Percentiles rank a stretch among this genome's conserved stretches.
phyloP scores from a whole-genome alignment of 1,140 invertebrate species.

The Drosophila subobscura region DNA sequence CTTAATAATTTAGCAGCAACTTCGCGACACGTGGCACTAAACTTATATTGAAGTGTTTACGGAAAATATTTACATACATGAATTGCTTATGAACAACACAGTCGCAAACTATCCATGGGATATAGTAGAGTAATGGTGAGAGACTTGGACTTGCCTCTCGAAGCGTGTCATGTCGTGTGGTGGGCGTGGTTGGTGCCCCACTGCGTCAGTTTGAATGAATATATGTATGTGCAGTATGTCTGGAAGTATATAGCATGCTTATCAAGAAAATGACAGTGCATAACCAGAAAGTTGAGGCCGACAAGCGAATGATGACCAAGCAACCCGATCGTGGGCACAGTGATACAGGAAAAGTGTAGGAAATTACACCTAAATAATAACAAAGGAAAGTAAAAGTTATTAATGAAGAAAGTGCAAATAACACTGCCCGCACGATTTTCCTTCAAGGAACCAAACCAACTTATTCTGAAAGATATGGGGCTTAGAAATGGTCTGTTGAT shows the following conservation, averaged over 20 bases:
- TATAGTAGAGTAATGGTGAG: neutral
- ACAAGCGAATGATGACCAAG: conserved; percentile 75
- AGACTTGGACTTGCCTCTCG: neutral
- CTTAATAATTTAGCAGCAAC: conserved; percentile 78
- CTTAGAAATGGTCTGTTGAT: no score
- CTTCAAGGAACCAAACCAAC: no score
- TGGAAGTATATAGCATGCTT: conserved; percentile 51
- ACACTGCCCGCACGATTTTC: no score
- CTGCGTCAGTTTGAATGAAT: conserved; percentile 24
- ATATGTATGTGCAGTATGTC: conserved; percentile 18
- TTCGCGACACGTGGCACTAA: conserved; percentile 76
- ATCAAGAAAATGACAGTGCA: conserved; percentile 80
- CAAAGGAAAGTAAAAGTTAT: neutral
- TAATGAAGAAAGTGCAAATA: neutral
- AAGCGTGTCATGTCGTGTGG: conserved; percentile 57
- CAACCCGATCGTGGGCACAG: conserved; percentile 61
- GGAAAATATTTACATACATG: conserved; percentile 72
- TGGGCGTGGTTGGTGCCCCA: conserved; percentile 58
- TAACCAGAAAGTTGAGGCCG: conserved; percentile 55
- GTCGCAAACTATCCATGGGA: conserved; percentile 52
- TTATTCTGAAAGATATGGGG: no score
- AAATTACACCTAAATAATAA: neutral
- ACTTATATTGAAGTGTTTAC: conserved; percentile 81
- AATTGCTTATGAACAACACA: conserved; percentile 73
- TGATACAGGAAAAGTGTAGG: conserved; percentile 7